Base-by-base conservation (phyloP, 37 sponge, comb jelly and placozoan species). In the Haliclona indistincta region DNA sequence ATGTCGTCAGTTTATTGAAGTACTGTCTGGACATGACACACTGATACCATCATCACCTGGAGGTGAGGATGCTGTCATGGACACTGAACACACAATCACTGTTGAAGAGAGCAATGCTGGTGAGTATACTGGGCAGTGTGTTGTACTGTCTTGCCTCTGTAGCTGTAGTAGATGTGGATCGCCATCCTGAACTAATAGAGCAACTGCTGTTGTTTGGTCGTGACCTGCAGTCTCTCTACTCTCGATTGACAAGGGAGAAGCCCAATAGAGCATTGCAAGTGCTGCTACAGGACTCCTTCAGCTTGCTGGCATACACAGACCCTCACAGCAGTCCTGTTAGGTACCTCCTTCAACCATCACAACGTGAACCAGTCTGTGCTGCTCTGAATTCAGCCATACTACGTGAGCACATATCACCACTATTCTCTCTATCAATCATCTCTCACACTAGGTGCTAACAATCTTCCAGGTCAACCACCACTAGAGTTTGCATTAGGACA, bases 1-100 rank as follows among this genome's bases (percentile, higher is more conserved):
- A 51, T 93, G 95, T 67, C 80, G 85, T 37, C 97, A 93, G 64
- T 98, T 98, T 79, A 84, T 98, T 22, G 99, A 98, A 75, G 88
- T 90, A 85, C 81, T 98, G 13, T 71, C 78, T 54, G 96, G 96
- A 4, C 77, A 66, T 76, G 96, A 95, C 71, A 77, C 66, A 30
- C 58, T 36, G 26, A 33, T 58, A 23, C 23, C 44, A 4, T 3
- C 42, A 38, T 19, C 26, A n/a, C 4, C 17, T 25, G 51, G 42
- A 4, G 35, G 40, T 40, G 77, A 65, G 2, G 70, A 55, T 38
- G n/a, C 64, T 33, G 54, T 66, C 26, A 81, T 81, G 82, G 82
- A 81, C 5, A 71, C 71, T 26, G 82, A 81, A 37, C 54, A 56
- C 6, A 29, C 5, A 4, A 47, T 47, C 51, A 47, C 13, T 58